Evolutionary conservation across 2,113 vertebrate genomes (phyloP).

Genomic region (Ardeotis arabs): DNA sequence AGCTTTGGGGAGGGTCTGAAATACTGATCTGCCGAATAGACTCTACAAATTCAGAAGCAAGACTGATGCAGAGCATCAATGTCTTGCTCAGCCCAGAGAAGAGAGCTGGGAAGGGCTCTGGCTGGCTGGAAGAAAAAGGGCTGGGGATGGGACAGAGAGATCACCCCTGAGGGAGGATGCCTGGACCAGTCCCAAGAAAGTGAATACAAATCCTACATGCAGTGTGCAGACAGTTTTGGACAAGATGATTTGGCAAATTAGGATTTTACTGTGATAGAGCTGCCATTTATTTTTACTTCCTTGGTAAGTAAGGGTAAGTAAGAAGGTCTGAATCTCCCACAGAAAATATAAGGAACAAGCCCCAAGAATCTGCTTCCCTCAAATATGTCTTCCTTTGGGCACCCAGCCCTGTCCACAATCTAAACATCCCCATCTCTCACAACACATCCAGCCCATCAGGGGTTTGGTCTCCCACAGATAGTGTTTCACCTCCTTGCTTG

Average conservation of each 20-base stretch:
- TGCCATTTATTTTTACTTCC: background rate
- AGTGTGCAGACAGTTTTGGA: background rate
- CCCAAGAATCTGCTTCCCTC: background rate
- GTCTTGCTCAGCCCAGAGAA: background rate
- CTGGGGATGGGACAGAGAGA: background rate
- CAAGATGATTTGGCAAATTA: background rate
- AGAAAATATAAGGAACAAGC: background rate
- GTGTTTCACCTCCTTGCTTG: background rate
- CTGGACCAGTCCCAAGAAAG: background rate
- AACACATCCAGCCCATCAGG: background rate
- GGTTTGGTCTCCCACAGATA: background rate
- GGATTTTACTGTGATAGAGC: background rate
- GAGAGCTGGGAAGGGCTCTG: background rate
- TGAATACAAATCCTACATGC: background rate
- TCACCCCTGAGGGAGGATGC: background rate
- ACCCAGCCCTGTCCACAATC: background rate
- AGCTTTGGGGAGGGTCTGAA: background rate
- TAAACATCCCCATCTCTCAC: background rate
- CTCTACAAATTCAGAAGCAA: background rate
- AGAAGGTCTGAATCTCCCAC: background rate
- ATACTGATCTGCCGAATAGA: background rate
- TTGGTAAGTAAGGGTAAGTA: background rate
- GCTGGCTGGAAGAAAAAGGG: background rate
- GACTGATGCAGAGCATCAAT: background rate
- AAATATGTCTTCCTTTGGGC: background rate